Evolutionary conservation across 2,888 invertebrate genomes (phyloP).

Genomic region (Bibio marci): DNA sequence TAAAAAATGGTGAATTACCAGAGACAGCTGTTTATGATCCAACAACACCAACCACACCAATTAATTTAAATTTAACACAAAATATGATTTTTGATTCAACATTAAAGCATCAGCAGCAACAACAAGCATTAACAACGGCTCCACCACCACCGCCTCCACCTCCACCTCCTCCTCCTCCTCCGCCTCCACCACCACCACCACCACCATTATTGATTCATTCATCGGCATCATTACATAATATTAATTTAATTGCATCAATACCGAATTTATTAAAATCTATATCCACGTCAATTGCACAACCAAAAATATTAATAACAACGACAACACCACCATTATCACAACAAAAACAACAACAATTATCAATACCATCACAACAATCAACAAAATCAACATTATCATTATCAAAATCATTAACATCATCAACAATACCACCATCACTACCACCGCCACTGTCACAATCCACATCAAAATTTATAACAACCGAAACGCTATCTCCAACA

Average conservation of each 20-base stretch:
- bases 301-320: slow-evolving; percentile 3
- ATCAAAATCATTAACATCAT: too few relatives aligned
- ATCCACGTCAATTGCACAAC: too few relatives aligned
- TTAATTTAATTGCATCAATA: too few relatives aligned
- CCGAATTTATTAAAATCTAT: too few relatives aligned
- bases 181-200: not conserved
- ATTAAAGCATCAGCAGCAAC: slow-evolving; percentile 12
- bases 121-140: slow-evolving; percentile 13
- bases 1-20: slow-evolving; percentile 82
- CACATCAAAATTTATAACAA: too few relatives aligned
- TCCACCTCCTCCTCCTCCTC: not conserved
- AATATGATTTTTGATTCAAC: slow-evolving; percentile 9
- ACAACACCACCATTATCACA: not conserved
- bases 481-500: not conserved
- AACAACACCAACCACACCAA: slow-evolving; percentile 32
- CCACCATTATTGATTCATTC: too few relatives aligned
- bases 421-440: too few relatives aligned
- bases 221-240: too few relatives aligned
- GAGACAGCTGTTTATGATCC: slow-evolving; percentile 50
- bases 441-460: too few relatives aligned
- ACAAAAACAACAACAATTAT: slow-evolving; percentile 4
- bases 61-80: slow-evolving; percentile 11
- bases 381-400: too few relatives aligned
- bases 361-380: too few relatives aligned
- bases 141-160: too few relatives aligned